Base-by-base conservation (phyloP, 2,797 vertebrate species). In the Sebastes trivittatus region DNA sequence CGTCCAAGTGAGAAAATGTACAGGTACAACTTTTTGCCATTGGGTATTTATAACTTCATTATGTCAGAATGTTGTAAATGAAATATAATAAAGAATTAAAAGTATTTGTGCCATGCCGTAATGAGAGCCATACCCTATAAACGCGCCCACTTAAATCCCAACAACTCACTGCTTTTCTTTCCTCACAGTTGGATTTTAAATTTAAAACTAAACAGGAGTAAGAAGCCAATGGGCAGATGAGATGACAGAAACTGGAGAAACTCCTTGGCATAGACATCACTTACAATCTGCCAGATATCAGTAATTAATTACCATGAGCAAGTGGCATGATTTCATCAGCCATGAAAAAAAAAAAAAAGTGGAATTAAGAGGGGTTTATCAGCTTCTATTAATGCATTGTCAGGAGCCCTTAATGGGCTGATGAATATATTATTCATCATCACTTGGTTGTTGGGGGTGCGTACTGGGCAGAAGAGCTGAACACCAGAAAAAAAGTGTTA, bases 261-360 rank as follows among this genome's bases (percentile, higher is more conserved):
- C 89, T 88, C 80, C 78, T 77, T 87, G 87, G 88, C 88, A 85
- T 56, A 88, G 77, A 87, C 83, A 90, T 93, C 84, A 88, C 85
- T 90, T 86, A 78, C 85, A 93, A 93, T 94, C 89, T 90, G 84
- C 82, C 91, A 89, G 80, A 92, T 93, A 94, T 93, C 87, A 87
- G 88, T 91, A 94, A 93, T 95, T 94, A 94, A 93, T 95, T 91
- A 93, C 87, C 64, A 87, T 79, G 87, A 91, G 87, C 80, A 89
- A 93, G 86, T 85, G 83, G 83, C 74, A 87, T 78, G 92, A 93
- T 94, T 89, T 93, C 91, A 92, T 95, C 93, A 86, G 85, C 89
- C 69, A 56, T 87, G 89, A 20, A 55, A 72, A 79, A 38, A 36
- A 25, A 87, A 87, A 91, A 72, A 92, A 85, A 90, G 76, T 55